phyloP scores from a whole-genome alignment of 2,888 invertebrate species.

The Drosophila anceps region DNA sequence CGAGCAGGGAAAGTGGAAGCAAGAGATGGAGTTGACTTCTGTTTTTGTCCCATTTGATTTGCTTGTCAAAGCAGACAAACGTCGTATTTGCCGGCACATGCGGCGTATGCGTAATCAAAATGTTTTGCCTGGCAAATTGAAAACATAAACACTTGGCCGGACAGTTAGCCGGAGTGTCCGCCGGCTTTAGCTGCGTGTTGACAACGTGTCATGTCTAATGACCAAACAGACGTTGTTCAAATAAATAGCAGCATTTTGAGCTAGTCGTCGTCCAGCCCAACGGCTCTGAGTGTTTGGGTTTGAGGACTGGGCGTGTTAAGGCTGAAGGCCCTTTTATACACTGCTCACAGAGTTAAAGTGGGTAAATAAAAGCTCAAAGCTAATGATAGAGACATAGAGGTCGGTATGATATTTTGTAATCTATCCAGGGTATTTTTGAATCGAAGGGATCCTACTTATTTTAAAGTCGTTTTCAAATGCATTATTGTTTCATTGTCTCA shows the following conservation, averaged over 20 bases:
- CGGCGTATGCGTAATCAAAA: conserved; percentile 72
- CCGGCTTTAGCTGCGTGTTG: conserved; percentile 35
- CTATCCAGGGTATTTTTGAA: background rate
- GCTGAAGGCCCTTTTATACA: background rate
- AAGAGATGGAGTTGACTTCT: conserved; percentile 37
- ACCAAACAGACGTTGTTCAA: conserved; percentile 58
- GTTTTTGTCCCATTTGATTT: conserved; percentile 57
- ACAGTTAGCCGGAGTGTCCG: conserved; percentile 8
- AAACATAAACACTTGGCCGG: conserved; percentile 62
- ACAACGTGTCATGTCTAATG: conserved; percentile 69
- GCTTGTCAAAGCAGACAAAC: conserved; percentile 64
- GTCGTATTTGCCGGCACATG: conserved; percentile 44
- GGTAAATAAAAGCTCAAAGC: background rate
- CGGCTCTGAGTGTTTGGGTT: background rate
- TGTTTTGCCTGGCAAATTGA: conserved; percentile 66
- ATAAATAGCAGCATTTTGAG: conserved; percentile 45
- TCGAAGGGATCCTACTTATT: background rate
- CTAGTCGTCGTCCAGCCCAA: background rate
- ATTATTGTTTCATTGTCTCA: too few relatives aligned
- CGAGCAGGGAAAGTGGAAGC: background rate
- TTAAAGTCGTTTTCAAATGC: too few relatives aligned
- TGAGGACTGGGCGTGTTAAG: background rate
- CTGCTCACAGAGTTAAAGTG: background rate
- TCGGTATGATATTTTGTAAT: background rate
- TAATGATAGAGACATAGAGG: background rate